Percentiles rank a stretch among this genome's conserved stretches.
phyloP scores from a whole-genome alignment of 1,140 invertebrate genomes.

The Lycorma delicatula region DNA sequence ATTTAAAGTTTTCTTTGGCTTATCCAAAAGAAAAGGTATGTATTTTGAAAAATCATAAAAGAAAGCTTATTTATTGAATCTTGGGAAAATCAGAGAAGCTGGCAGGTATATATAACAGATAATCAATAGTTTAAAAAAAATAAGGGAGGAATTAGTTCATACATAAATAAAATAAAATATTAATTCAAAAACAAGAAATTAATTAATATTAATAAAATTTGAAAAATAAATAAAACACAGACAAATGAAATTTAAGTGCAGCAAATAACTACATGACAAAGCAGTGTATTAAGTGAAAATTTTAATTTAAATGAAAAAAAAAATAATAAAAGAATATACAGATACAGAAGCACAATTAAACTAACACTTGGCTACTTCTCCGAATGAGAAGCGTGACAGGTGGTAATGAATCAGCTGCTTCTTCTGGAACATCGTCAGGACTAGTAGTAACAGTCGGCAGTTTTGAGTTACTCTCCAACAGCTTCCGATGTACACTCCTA shows the following conservation, averaged over 20 bases:
- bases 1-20: too few species aligned
- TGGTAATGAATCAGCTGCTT: constrained; percentile 13
- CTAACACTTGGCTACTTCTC: constrained; percentile 25
- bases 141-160: too few species aligned
- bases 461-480: constrained; percentile 25
- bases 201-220: background rate
- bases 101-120: too few species aligned
- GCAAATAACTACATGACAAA: background rate
- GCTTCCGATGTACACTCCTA: constrained; percentile 23
- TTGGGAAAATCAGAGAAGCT: too few species aligned
- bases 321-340: constrained; percentile 4
- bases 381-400: constrained; percentile 14
- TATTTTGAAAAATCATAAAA: too few species aligned
- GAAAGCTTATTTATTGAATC: too few species aligned
- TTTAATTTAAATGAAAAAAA: background rate
- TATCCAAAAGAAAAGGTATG: too few species aligned
- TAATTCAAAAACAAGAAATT: background rate
- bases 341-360: too few species aligned
- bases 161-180: background rate
- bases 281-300: background rate
- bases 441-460: constrained; percentile 24
- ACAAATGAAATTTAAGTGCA: background rate
- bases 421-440: constrained; percentile 18
- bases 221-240: constrained; percentile 5
- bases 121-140: too few species aligned